Conservation (phyloP, 2,113 vertebrate genomes). For the Albula goreensis region DNA sequence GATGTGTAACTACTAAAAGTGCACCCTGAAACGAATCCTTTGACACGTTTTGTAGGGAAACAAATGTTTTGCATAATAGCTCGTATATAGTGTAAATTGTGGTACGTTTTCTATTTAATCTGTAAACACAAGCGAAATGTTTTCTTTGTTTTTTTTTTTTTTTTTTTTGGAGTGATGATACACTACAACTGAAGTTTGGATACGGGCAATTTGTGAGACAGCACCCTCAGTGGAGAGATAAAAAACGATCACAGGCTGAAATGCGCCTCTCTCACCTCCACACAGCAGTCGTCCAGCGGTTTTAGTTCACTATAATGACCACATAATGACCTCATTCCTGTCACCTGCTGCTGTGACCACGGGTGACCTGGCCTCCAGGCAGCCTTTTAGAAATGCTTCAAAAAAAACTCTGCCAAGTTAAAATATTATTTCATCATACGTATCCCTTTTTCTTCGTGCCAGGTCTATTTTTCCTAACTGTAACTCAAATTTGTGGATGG, state of each 20-base stretch:
- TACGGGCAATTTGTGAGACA: slow-evolving; percentile 28
- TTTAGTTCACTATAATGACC: slow-evolving; percentile 67
- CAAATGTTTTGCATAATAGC: too few species aligned
- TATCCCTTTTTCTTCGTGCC: slow-evolving; percentile 35
- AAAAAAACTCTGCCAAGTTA: slow-evolving; percentile 47
- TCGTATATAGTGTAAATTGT: too few species aligned
- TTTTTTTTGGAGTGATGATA: not conserved
- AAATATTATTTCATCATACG: slow-evolving; percentile 44
- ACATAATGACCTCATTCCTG: slow-evolving; percentile 71
- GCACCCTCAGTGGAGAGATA: slow-evolving; percentile 52
- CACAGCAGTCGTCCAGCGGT: slow-evolving; percentile 68
- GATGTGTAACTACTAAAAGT: too few species aligned
- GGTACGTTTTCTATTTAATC: too few species aligned
- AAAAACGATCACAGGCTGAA: slow-evolving; percentile 48
- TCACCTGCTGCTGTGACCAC: slow-evolving; percentile 76
- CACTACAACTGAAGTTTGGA: slow-evolving; percentile 22
- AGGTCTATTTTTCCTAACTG: not conserved
- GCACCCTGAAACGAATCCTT: too few species aligned
- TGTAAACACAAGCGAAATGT: too few species aligned
- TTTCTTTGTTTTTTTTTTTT: too few species aligned
- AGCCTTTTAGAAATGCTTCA: slow-evolving; percentile 50
- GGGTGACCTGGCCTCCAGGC: slow-evolving; percentile 64
- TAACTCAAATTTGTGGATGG: not conserved
- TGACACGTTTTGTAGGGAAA: too few species aligned
- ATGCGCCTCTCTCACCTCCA: slow-evolving; percentile 63